Conservation (phyloP, 2,888 invertebrate genomes). For the Cartodere bifasciata region DNA sequence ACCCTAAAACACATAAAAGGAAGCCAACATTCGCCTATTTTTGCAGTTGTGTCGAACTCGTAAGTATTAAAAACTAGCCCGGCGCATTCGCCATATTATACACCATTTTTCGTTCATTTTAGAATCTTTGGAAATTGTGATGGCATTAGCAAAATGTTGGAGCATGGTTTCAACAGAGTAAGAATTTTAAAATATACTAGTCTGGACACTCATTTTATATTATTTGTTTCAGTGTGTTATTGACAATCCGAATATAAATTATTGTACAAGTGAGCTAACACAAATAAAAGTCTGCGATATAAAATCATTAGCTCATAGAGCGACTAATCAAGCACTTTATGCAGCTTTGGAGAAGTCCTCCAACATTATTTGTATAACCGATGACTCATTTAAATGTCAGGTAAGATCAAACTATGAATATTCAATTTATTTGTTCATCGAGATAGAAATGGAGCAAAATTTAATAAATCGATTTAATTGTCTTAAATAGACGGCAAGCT, state of each 20-base stretch:
- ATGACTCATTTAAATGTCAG: conserved; percentile 71
- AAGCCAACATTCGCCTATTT: too few species aligned
- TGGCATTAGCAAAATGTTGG: too few species aligned
- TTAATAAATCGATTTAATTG: background rate
- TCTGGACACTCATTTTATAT: too few species aligned
- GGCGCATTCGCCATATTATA: too few species aligned
- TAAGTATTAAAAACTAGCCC: too few species aligned
- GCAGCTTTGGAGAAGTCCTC: conserved; percentile 76
- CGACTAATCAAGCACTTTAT: conserved; percentile 68
- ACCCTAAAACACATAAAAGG: too few species aligned
- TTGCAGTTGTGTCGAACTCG: too few species aligned
- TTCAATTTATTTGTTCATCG: conserved; percentile 1
- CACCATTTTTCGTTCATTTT: too few species aligned
- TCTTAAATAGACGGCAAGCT: background rate
- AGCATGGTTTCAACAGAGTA: too few species aligned
- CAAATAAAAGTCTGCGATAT: conserved; percentile 71
- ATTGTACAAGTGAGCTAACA: background rate
- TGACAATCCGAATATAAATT: background rate
- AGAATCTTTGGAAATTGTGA: too few species aligned
- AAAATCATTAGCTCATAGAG: conserved; percentile 60
- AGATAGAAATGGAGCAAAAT: background rate
- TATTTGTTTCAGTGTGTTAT: background rate
- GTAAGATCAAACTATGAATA: conserved; percentile 33
- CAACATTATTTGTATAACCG: conserved; percentile 80
- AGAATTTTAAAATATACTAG: too few species aligned